phyloP scores from a whole-genome alignment of 2,888 invertebrate genomes.

The Ophioninae sp. region DNA sequence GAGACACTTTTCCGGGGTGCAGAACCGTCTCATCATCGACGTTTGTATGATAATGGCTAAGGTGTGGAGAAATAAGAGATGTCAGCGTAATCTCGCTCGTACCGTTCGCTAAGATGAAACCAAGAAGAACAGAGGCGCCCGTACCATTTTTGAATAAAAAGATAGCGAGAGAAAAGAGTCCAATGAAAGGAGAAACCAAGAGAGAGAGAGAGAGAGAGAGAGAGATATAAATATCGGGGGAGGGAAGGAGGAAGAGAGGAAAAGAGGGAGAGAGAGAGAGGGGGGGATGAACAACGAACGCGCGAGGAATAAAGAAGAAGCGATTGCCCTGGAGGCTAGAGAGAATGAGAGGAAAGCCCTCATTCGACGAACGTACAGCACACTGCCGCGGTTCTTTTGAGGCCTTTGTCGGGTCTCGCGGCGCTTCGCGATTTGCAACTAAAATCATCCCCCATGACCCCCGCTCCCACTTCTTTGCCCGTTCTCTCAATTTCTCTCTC shows the following conservation, averaged over 20 bases:
- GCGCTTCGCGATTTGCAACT: constrained; percentile 81
- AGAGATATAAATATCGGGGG: no score
- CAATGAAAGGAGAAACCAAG: constrained; percentile 45
- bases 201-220: constrained; percentile 47
- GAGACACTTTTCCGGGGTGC: constrained; percentile 74
- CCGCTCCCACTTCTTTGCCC: constrained; percentile 51
- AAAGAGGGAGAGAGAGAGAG: constrained; percentile 45
- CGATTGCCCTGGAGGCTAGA: constrained; percentile 61
- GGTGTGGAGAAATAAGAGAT: constrained; percentile 78
- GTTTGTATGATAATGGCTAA: constrained; percentile 80
- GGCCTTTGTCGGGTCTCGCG: constrained; percentile 79
- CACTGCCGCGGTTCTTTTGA: constrained; percentile 76
- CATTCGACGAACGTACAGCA: constrained; percentile 57
- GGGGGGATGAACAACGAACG: constrained; percentile 42
- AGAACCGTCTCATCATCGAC: constrained; percentile 75
- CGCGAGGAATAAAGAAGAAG: constrained; percentile 44
- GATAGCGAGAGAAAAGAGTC: constrained; percentile 55
- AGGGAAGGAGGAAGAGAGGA: constrained; percentile 46
- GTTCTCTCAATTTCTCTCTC: not conserved
- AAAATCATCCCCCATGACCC: constrained; percentile 78
- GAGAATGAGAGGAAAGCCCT: constrained; percentile 65
- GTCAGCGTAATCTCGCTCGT: constrained; percentile 63
- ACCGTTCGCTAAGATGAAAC: not conserved
- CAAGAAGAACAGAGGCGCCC: constrained; percentile 56
- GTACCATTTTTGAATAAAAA: constrained; percentile 55